Evolutionary conservation across 2,888 invertebrate genomes (phyloP).

Genomic region (Colostygia pectinataria): DNA sequence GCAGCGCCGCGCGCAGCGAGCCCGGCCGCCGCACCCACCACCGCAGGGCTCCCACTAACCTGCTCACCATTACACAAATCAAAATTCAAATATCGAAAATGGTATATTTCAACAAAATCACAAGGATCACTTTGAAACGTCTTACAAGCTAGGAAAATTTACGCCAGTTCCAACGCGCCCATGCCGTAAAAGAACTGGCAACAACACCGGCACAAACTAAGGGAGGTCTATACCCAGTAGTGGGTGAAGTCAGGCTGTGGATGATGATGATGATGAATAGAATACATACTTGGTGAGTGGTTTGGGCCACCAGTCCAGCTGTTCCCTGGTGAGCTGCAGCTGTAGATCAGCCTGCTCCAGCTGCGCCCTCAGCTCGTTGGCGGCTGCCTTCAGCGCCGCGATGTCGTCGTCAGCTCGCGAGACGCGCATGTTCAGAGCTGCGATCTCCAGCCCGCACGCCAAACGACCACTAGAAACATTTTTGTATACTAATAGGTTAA

Average conservation of each 20-base stretch:
- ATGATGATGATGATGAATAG: too few species aligned
- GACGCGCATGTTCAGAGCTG: conserved; percentile 33
- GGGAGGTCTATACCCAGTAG: too few species aligned
- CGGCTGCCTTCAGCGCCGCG: conserved; percentile 25
- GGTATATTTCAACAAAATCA: neutral
- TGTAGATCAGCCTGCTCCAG: conserved; percentile 27
- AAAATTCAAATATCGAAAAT: neutral
- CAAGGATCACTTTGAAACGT: too few species aligned
- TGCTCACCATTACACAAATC: conserved; percentile 31
- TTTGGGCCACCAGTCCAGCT: conserved; percentile 67
- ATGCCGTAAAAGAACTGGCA: too few species aligned
- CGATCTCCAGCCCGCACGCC: conserved; percentile 21
- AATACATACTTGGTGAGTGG: conserved; percentile 59
- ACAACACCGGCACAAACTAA: too few species aligned
- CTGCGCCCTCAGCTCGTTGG: conserved; percentile 15
- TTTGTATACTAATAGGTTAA: neutral
- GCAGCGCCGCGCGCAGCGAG: conserved; percentile 57
- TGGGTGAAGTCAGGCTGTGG: too few species aligned
- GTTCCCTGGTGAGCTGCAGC: conserved; percentile 48
- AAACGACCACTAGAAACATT: conserved; percentile 7
- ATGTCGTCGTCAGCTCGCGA: conserved; percentile 35
- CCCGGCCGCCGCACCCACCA: conserved; percentile 56
- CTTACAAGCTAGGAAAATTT: too few species aligned
- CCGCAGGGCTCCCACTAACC: conserved; percentile 59
- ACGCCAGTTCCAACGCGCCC: too few species aligned